A percentile compares a stretch with the other conserved stretches of the same genome.
These are phyloP conservation scores for Elephas maximus DNA, from an alignment of 2,113 vertebrate genomes.

Conservation along the genomic window DNA sequence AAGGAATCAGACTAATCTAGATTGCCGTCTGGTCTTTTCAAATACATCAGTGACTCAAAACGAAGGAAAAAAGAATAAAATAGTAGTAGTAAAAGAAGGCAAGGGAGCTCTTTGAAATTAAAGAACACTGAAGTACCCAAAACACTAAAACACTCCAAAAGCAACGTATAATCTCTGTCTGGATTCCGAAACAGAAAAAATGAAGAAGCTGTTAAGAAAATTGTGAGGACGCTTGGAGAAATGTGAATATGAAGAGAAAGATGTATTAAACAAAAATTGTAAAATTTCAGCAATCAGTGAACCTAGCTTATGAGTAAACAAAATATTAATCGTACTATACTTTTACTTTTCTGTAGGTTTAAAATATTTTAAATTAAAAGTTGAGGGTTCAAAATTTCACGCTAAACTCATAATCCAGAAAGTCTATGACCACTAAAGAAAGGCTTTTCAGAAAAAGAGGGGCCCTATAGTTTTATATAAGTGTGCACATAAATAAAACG, in stretches of 20 bases:
- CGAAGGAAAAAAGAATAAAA: neutral
- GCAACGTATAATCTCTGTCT: neutral
- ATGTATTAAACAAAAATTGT: neutral
- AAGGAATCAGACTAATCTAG: neutral
- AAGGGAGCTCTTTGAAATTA: neutral
- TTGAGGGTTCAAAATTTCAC: neutral
- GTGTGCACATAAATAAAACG: neutral
- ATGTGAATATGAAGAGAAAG: neutral
- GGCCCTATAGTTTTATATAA: neutral
- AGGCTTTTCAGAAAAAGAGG: neutral
- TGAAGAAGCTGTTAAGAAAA: neutral
- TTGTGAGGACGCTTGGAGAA: neutral
- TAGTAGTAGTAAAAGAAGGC: neutral
- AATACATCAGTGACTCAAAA: neutral
- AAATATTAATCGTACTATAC: neutral
- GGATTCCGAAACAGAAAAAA: neutral
- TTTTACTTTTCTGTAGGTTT: slow-evolving; percentile 13
- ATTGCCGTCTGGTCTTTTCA: neutral
- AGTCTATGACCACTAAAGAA: neutral
- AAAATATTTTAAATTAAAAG: slow-evolving; percentile 25
- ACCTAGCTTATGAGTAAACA: neutral
- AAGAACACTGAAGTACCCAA: neutral
- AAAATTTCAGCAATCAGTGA: neutral
- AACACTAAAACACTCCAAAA: neutral
- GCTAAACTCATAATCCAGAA: neutral